Base-by-base conservation (phyloP, 2,797 vertebrate species). In the Scomberomorus guttatus region DNA sequence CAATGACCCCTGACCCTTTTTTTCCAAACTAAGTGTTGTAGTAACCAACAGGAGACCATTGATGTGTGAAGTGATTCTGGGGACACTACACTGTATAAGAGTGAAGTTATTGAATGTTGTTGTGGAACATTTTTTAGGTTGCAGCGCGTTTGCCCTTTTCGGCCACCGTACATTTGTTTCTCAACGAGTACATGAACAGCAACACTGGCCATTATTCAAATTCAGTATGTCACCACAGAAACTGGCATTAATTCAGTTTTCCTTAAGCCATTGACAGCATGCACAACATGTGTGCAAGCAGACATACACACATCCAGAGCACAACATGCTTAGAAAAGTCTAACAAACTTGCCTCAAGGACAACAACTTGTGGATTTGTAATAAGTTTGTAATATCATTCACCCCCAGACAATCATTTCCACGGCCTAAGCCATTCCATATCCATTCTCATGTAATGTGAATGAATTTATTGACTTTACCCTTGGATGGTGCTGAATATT, bases 401-500 rank as follows among this genome's bases (percentile, higher is more conserved):
- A 51, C 58, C 50, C 8, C 37, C 25, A 80, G 50, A 79, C 62
- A 76, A 78, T 86, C 34, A 80, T 80, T 84, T 88, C 62, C 44
- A 69, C 51, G 29, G 50, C 58, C 46, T 75, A 62, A 82, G 70
- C 72, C 29, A 72, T 85, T 80, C 78, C 79, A 72, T 59, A 73
- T 78, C 87, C 73, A 39, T 77, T 77, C 77, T 85, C 69, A 69
- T 80, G 82, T 84, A 82, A 87, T 92, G 84, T 74, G 82, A 91
- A 92, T 89, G 80, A 79, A 87, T 90, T 89, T 90, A 94, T 91
- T 87, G 89, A 85, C 85, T 93, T 90, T 89, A 88, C 79, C 77
- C 60, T 71, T 81, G 83, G 83, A 82, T 65, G 80, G 72, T 85
- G 68, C 84, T 94, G 91, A 94, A 95, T 94, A 94, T 94, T 93